A percentile compares a stretch with the other conserved stretches of the same genome.
phyloP scores from a whole-genome alignment of 2,888 invertebrate genomes.

The Iselma pallidipennis region DNA sequence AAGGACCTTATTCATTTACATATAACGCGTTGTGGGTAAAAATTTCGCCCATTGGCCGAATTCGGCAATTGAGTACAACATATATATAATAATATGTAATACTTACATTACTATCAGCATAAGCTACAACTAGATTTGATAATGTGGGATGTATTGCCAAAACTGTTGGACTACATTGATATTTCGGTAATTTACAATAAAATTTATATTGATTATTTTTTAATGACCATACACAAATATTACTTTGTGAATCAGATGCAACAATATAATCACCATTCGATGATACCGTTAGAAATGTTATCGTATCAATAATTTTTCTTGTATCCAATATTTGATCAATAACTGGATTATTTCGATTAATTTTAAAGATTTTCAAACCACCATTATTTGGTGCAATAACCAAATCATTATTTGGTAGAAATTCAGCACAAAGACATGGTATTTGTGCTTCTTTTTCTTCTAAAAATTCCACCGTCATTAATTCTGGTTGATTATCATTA shows the following conservation, averaged over 20 bases:
- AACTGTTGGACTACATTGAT: slow-evolving; percentile 72
- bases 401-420: slow-evolving; percentile 54
- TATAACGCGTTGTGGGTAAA: no score
- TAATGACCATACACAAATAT: slow-evolving; percentile 67
- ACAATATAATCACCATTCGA: slow-evolving; percentile 66
- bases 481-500: slow-evolving; percentile 37
- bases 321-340: slow-evolving; percentile 53
- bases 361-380: slow-evolving; percentile 54
- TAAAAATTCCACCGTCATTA: slow-evolving; percentile 49
- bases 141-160: slow-evolving; percentile 66
- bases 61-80: no score
- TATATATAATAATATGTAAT: no score
- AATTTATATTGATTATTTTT: slow-evolving; percentile 54
- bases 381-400: slow-evolving; percentile 54
- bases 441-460: slow-evolving; percentile 28
- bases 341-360: slow-evolving; percentile 47
- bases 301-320: slow-evolving; percentile 60
- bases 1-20: no score
- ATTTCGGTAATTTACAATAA: slow-evolving; percentile 69
- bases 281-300: slow-evolving; percentile 60
- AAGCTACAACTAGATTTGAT: slow-evolving; percentile 69
- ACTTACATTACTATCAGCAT: slow-evolving; percentile 78
- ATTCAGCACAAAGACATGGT: slow-evolving; percentile 49
- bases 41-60: no score
- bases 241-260: slow-evolving; percentile 67